Evolutionary conservation across 2,888 invertebrate species (phyloP).

Genomic region (Icerya purchasi): DNA sequence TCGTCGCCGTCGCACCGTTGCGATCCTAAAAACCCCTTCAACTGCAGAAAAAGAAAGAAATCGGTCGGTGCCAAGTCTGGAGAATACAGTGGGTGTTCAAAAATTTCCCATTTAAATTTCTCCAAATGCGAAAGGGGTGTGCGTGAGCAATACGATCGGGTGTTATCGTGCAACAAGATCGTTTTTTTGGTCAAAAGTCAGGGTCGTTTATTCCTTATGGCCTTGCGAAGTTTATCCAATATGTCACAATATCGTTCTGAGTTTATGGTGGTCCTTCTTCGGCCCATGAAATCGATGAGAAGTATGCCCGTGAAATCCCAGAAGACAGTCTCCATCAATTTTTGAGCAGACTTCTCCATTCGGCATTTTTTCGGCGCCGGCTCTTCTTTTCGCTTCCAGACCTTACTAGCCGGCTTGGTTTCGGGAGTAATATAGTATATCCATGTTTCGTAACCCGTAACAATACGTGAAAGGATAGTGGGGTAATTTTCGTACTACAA

Average conservation of each 20-base stretch:
- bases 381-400: no score
- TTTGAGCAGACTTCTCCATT: no score
- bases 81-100: slow-evolving; percentile 10
- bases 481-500: slow-evolving; percentile 7
- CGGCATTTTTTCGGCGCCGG: no score
- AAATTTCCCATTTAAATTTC: slow-evolving; percentile 9
- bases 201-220: slow-evolving; percentile 7
- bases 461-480: slow-evolving; percentile 10
- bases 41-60: slow-evolving; percentile 14
- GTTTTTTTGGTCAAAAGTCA: background rate
- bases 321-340: slow-evolving; percentile 15
- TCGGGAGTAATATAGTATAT: slow-evolving; percentile 14
- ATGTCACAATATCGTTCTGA: slow-evolving; percentile 9
- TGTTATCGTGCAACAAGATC: slow-evolving; percentile 10
- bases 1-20: no score
- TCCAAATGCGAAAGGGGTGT: slow-evolving; percentile 9
- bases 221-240: slow-evolving; percentile 2
- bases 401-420: slow-evolving; percentile 10
- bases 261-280: slow-evolving; percentile 13
- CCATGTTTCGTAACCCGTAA: slow-evolving; percentile 16
- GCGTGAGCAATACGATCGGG: slow-evolving; percentile 13
- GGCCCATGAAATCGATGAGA: slow-evolving; percentile 14
- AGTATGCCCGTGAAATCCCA: no score
- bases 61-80: slow-evolving; percentile 14
- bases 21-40: no score